A percentile compares a stretch with the other conserved stretches of the same genome.
phyloP scores from a whole-genome alignment of 2,797 vertebrate genomes.

The Lates japonicus region DNA sequence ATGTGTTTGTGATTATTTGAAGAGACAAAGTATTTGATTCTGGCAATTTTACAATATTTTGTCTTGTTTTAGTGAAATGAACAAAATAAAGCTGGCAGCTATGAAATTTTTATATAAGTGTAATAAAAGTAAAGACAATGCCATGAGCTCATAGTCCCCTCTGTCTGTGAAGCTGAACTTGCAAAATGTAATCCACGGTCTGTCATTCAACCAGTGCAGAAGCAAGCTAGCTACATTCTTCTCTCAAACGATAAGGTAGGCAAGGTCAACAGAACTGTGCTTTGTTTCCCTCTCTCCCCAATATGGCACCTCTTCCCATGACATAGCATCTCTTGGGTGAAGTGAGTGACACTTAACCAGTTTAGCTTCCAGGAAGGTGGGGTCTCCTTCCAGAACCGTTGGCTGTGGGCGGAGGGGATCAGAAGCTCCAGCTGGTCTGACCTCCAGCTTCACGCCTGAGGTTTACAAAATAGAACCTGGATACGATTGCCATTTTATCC shows the following conservation, averaged over 20 bases:
- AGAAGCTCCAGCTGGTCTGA: constrained; percentile 94
- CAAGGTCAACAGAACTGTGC: constrained; percentile 19
- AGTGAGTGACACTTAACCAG: constrained; percentile 84
- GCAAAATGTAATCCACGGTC: constrained; percentile 8
- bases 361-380: constrained; percentile 95
- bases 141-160: neutral
- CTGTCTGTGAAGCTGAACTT: constrained; percentile 12
- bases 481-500: neutral
- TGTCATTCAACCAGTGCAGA: constrained; percentile 3
- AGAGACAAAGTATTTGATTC: constrained; percentile 15
- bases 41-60: constrained; percentile 11
- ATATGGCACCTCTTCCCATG: neutral
- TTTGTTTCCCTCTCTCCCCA: neutral
- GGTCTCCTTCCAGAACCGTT: constrained; percentile 90
- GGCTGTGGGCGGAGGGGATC: constrained; percentile 90
- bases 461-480: too few species aligned
- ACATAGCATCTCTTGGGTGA: constrained; percentile 3
- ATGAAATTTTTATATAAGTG: too few species aligned
- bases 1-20: constrained; percentile 23
- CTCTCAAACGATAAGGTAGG: constrained; percentile 20
- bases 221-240: constrained; percentile 21
- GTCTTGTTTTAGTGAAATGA: constrained; percentile 6
- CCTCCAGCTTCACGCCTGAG: constrained; percentile 94
- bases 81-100: constrained; percentile 22
- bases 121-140: constrained; percentile 22